Evolutionary conservation across 2,797 vertebrate species (phyloP).

Genomic region (Danio albolineatus): DNA sequence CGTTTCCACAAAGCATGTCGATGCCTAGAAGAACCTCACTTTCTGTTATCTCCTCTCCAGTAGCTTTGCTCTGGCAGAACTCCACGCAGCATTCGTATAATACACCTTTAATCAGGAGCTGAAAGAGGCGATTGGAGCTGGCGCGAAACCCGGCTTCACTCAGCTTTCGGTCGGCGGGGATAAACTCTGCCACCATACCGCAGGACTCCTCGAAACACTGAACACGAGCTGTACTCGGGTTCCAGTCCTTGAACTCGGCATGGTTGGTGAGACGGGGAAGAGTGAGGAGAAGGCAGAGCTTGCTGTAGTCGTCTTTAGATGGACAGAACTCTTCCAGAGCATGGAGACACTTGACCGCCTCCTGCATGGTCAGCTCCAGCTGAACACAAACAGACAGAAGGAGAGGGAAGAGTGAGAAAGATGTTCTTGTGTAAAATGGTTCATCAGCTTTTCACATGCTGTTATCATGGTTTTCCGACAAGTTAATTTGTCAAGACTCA

Average conservation of each 20-base stretch:
- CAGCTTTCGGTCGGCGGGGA: constrained; percentile 95
- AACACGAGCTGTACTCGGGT: constrained; percentile 96
- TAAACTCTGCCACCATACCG: constrained; percentile 97
- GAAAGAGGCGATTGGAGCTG: constrained; percentile 93
- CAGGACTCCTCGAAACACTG: constrained; percentile 98
- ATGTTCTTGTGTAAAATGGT: not conserved
- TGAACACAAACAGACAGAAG: constrained; percentile 57
- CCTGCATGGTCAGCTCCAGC: constrained; percentile 98
- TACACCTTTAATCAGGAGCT: constrained; percentile 95
- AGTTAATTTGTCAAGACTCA: not conserved
- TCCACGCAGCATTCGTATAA: constrained; percentile 99
- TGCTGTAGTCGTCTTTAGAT: constrained; percentile 97
- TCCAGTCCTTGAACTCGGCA: constrained; percentile 99
- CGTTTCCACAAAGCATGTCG: constrained; percentile 95
- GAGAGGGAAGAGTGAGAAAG: not conserved
- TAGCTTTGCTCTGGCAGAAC: constrained; percentile 99
- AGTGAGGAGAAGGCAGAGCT: constrained; percentile 94
- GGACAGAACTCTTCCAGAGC: constrained; percentile 94
- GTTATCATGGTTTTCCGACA: not conserved
- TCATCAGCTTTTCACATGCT: not conserved
- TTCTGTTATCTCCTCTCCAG: constrained; percentile 97
- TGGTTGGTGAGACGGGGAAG: constrained; percentile 97
- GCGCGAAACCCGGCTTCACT: constrained; percentile 98
- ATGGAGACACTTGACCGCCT: constrained; percentile 97
- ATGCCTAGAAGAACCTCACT: constrained; percentile 96